Conservation (phyloP, 2,888 invertebrate species). For the Lampropteryx suffumata region DNA sequence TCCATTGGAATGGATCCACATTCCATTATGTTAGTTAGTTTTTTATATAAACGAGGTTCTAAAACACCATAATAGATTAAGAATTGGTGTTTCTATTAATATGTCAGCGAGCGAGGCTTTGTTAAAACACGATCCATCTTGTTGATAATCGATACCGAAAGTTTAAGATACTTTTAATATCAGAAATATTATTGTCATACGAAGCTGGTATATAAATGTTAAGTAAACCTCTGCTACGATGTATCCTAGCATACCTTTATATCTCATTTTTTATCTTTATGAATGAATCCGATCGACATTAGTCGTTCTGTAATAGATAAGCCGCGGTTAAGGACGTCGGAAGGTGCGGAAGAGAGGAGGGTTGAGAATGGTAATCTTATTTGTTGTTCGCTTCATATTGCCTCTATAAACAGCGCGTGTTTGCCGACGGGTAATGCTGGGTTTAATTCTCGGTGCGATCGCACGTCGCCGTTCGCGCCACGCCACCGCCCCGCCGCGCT, state of each 20-base stretch:
- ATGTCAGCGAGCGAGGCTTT: background rate
- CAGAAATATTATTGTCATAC: no score
- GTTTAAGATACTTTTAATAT: no score
- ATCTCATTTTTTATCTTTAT: no score
- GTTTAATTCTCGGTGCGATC: constrained; percentile 21
- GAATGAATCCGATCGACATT: no score
- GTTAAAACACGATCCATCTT: no score
- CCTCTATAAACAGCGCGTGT: constrained; percentile 23
- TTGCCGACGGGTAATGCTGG: constrained; percentile 16
- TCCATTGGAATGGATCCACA: constrained; percentile 20
- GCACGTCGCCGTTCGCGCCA: background rate
- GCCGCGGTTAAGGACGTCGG: background rate
- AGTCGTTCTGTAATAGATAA: constrained; percentile 2
- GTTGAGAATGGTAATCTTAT: constrained; percentile 28
- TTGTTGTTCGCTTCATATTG: constrained; percentile 27
- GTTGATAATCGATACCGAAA: no score
- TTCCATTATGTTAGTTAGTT: constrained; percentile 23
- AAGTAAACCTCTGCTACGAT: no score
- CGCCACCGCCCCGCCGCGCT: background rate
- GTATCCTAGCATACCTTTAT: no score
- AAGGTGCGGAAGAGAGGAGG: constrained; percentile 1
- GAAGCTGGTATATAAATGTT: no score
- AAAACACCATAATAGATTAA: constrained; percentile 22
- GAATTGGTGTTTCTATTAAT: constrained; percentile 17
- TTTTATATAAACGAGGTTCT: constrained; percentile 19